phyloP scores from a whole-genome alignment of 2,888 invertebrate species.

The Balanococcus diminutus region DNA sequence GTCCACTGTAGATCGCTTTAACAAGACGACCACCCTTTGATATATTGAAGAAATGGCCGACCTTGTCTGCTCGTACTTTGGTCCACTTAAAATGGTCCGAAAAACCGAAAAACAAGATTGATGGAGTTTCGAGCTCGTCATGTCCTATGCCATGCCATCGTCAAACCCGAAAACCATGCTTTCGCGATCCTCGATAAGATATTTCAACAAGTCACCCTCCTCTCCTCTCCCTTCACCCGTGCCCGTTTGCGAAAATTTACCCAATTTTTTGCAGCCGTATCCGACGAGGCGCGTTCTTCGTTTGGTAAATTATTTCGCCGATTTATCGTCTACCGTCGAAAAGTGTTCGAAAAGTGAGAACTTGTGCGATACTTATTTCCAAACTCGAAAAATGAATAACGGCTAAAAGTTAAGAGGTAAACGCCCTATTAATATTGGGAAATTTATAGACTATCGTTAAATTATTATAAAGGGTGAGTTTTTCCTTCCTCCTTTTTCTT shows the following conservation, averaged over 20 bases:
- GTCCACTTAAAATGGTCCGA: constrained; percentile 29
- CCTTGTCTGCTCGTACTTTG: constrained; percentile 10
- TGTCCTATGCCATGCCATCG: background rate
- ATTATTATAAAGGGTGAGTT: constrained; percentile 13
- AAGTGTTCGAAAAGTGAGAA: background rate
- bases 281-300: background rate
- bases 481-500: background rate
- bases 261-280: background rate
- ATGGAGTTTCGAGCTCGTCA: constrained; percentile 19
- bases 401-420: constrained; percentile 29
- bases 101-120: constrained; percentile 46
- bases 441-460: constrained; percentile 28
- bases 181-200: background rate
- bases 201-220: background rate
- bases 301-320: background rate
- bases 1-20: constrained; percentile 38
- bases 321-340: background rate
- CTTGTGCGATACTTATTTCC: background rate
- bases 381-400: constrained; percentile 32
- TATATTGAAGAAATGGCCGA: constrained; percentile 52
- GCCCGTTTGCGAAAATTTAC: background rate
- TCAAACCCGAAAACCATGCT: background rate
- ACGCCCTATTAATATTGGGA: constrained; percentile 29
- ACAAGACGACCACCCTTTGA: constrained; percentile 30
- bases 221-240: too few relatives aligned